phyloP scores from a whole-genome alignment of 2,888 invertebrate species.

The Acanthopleura granulata region DNA sequence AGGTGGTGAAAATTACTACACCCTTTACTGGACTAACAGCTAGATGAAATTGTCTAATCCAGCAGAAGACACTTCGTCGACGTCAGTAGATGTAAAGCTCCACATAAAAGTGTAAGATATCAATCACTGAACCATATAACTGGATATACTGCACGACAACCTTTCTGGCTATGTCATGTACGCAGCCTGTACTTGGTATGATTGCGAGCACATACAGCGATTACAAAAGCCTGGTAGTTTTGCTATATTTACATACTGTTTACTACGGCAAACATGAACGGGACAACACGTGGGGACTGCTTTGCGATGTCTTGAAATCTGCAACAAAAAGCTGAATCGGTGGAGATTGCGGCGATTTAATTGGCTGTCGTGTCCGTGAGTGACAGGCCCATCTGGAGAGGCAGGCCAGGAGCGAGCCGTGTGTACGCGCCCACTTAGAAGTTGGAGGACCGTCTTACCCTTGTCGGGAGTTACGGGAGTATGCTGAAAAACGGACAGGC shows the following conservation, averaged over 20 bases:
- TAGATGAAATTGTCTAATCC: no score
- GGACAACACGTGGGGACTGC: not conserved
- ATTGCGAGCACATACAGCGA: not conserved
- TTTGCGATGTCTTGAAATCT: not conserved
- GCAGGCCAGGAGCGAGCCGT: not conserved
- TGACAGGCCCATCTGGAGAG: conserved; percentile 5
- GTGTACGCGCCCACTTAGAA: not conserved
- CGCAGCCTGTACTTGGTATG: not conserved
- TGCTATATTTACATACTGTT: conserved; percentile 2
- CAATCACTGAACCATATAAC: no score
- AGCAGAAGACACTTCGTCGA: not conserved
- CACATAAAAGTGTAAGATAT: no score
- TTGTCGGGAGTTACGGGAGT: not conserved
- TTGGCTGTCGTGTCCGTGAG: not conserved
- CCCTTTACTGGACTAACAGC: no score
- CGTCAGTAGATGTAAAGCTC: not conserved
- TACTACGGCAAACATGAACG: not conserved
- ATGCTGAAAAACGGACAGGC: no score
- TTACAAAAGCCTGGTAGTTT: not conserved
- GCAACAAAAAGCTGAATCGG: conserved; percentile 10
- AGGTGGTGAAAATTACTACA: no score
- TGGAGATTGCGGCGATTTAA: not conserved
- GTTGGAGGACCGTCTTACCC: not conserved
- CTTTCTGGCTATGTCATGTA: not conserved
- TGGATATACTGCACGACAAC: not conserved